Base-by-base conservation (phyloP, 1,140 invertebrate genomes). In the Cydia amplana region DNA sequence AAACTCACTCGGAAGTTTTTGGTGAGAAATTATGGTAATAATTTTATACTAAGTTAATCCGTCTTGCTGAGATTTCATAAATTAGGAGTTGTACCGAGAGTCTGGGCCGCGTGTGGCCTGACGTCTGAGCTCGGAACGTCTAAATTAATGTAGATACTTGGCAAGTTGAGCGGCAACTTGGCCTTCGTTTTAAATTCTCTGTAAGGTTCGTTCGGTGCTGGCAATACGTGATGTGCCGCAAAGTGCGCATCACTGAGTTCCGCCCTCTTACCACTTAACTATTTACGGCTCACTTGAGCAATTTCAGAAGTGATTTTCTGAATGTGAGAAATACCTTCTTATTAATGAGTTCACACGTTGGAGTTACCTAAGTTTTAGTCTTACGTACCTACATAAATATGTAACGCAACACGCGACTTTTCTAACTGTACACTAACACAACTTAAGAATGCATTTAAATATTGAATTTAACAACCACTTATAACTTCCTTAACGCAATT, bases 1-100 rank as follows among this genome's bases (percentile, higher is more conserved):
- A 85, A 91, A 91, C 85, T 90, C 88, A 86, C 84, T 88, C 80
- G 87, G 85, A 91, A 91, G 88, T 90, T 91, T 88, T 89, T 84
- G 88, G 88, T 89, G 88, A 89, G 89, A 88, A 91, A 90, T 91
- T 90, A 90, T 90, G 84, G 88, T 90, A 90, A 91, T 91, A 89
- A 91, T 89, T 89, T 91, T 88, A 87, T 84, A 87, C 86, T 85
- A 89, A 90, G 84, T 90, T 85, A 81, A 87, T 90, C 84, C 84
- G 85, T 89, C 88, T 88, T 87, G 80, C 46, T 55, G 78, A 76
- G 80, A 75, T 86, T 79, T 82, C 79, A 82, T 85, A 84, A 87
- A 82, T 87, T 85, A 80, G 75, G 72, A 77, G 76, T 63, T 79
- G 75, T 73, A 75, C 70, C 55, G 55, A 60, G 74, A 73, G 75